Base-by-base conservation (phyloP, 2,113 vertebrate species). In the Mus spicilegus region DNA sequence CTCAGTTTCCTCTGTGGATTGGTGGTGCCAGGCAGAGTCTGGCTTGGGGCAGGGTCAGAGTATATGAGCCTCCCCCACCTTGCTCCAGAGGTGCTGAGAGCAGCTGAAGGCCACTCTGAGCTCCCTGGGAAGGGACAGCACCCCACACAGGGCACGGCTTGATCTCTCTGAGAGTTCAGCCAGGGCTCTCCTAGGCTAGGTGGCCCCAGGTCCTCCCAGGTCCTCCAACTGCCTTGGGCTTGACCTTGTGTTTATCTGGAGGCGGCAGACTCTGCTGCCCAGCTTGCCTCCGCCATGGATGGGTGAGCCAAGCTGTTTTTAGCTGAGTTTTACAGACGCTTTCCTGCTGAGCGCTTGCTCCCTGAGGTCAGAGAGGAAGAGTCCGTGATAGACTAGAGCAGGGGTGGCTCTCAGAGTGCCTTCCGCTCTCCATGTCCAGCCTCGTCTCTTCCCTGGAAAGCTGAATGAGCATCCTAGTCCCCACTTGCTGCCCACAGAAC, bases 301-400 rank as follows among this genome's bases (percentile, higher is more conserved):
- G 56, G 82, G 58, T 63, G 88, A 89, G 54, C 84, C n/a, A 89
- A 93, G 94, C 39, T 75, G n/a, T 72, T 87, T 95, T 92, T 78
- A 36, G 89, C 65, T 26, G 42, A 87, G 77, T 73, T 97, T 80
- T 95, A 49, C 19, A 17, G n/a, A 69, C 46, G 39, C 8, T 58
- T 95, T 85, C 30, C 82, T 75, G 75, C 51, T 39, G 58, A 90
- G 33, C 39, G 3, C 33, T 81, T 11, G 3, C 33, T 81, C 14
- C 65, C 70, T 51, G 36, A 49, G 94, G 78, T 65, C 63, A 30
- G 11, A 91, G 67, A 65, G 63, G 39, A 65, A 0, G 0, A 56
- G 7, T 16, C 26, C 36, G 19, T 11, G 69, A 61, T 10, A 61
- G 49, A 65, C 2, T 7, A 13, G 65, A 46, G 81, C 42, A 11